These are phyloP conservation scores for Sisor rabdophorus DNA, from an alignment of 2,113 vertebrate genomes.

Conservation along the genomic window DNA sequence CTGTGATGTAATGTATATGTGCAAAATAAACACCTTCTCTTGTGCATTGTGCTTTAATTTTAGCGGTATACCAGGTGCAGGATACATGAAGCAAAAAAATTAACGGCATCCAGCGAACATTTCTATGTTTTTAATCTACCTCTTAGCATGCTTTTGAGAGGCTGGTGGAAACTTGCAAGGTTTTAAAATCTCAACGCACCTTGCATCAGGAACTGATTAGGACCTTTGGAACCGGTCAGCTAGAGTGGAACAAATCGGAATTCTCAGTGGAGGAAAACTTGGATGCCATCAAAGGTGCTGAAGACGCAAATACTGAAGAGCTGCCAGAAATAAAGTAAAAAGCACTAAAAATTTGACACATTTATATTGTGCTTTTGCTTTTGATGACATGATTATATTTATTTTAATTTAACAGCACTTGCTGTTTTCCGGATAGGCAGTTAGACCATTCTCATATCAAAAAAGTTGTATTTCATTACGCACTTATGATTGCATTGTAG, in stretches of 20 bases:
- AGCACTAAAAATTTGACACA: neutral
- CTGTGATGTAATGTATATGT: too few species aligned
- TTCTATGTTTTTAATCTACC: neutral
- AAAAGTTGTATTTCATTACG: slow-evolving; percentile 20
- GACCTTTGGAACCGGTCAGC: neutral
- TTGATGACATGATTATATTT: neutral
- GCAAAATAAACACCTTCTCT: too few species aligned
- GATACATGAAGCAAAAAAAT: too few species aligned
- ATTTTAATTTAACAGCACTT: neutral
- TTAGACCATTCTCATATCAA: neutral
- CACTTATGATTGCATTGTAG: slow-evolving; percentile 13
- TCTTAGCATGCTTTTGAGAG: neutral
- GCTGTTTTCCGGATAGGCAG: neutral
- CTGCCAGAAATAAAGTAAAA: neutral
- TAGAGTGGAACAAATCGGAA: neutral
- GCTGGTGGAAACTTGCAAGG: neutral
- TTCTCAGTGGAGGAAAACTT: neutral
- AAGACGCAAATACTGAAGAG: neutral
- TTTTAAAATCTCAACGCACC: neutral
- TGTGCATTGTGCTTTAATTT: too few species aligned
- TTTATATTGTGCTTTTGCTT: neutral
- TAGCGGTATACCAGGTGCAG: too few species aligned
- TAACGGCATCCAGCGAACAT: neutral
- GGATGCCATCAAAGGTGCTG: neutral
- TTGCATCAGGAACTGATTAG: neutral